A percentile compares a stretch with the other conserved stretches of the same genome.
Evolutionary conservation across 2,113 vertebrate genomes (phyloP).

Genomic region (Nymphicus hollandicus): DNA sequence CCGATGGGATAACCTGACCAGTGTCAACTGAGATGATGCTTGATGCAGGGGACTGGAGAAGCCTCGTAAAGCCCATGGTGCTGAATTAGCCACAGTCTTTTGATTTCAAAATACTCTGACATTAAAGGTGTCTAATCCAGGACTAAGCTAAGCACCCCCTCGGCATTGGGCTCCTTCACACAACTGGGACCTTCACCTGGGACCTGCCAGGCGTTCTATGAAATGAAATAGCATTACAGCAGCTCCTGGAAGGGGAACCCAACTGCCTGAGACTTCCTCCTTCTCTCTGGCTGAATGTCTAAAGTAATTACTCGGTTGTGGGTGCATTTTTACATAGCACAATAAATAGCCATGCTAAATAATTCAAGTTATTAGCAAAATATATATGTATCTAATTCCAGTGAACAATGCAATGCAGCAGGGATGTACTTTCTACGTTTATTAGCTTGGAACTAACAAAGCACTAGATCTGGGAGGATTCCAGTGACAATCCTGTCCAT

Average conservation of each 20-base stretch:
- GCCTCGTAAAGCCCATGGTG: accelerated
- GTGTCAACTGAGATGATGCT: accelerated
- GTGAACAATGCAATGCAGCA: not conserved
- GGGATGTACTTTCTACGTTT: not conserved
- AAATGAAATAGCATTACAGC: not conserved
- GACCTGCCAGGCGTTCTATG: accelerated
- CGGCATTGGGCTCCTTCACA: not conserved
- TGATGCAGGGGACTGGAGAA: not conserved
- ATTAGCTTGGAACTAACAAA: not conserved
- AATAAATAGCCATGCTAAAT: not conserved
- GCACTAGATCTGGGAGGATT: not conserved
- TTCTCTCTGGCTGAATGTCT: not conserved
- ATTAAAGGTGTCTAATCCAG: not conserved
- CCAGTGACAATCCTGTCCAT: not conserved
- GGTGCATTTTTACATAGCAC: not conserved
- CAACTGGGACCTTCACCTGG: accelerated
- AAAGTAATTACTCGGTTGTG: not conserved
- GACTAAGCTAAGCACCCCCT: not conserved
- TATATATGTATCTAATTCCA: not conserved
- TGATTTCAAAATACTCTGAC: not conserved
- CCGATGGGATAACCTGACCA: accelerated
- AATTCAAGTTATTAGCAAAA: not conserved
- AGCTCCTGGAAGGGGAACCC: not conserved
- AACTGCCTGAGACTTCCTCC: not conserved
- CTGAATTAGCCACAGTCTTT: accelerated